A percentile compares a stretch with the other conserved stretches of the same genome.
Conservation (phyloP, 2,888 invertebrate genomes). For the Gibbula magus region DNA sequence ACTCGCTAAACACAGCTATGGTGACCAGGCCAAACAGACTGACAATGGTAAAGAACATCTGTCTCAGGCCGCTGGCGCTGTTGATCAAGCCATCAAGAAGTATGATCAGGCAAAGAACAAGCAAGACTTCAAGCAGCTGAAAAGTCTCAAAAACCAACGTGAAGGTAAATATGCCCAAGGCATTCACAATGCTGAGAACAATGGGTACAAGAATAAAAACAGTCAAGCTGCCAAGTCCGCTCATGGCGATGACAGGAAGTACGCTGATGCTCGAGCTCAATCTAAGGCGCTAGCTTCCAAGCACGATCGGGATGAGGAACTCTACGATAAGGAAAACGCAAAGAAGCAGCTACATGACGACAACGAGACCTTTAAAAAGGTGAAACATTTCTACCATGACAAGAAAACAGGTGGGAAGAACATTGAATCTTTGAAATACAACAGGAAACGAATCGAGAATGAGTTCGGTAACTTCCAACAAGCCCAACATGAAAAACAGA, state of each 20-base stretch:
- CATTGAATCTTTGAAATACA: conserved; percentile 35
- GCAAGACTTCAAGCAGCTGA: conserved; percentile 33
- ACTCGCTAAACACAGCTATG: conserved; percentile 25
- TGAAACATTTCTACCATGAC: conserved; percentile 42
- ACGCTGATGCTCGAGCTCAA: conserved; percentile 32
- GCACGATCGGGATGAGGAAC: conserved; percentile 29
- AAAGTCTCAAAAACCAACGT: conserved; percentile 35
- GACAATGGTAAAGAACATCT: conserved; percentile 27
- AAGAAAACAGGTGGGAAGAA: conserved; percentile 38
- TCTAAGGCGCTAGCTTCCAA: conserved; percentile 31
- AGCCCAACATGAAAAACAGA: conserved; percentile 31
- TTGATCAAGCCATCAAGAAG: conserved; percentile 34
- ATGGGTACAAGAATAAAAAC: conserved; percentile 37
- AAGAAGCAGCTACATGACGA: conserved; percentile 31
- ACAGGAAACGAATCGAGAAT: conserved; percentile 34
- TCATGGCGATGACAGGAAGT: conserved; percentile 30
- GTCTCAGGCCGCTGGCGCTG: conserved; percentile 27
- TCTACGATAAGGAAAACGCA: conserved; percentile 34
- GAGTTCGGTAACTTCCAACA: conserved; percentile 38
- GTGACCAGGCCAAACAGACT: conserved; percentile 26
- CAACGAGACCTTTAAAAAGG: conserved; percentile 30
- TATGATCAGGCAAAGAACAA: conserved; percentile 35
- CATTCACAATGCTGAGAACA: conserved; percentile 31
- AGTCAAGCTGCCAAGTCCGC: conserved; percentile 37
- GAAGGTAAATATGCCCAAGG: conserved; percentile 36